Evolutionary conservation across 2,113 vertebrate species (phyloP).

Genomic region (Nycticorax nycticorax): DNA sequence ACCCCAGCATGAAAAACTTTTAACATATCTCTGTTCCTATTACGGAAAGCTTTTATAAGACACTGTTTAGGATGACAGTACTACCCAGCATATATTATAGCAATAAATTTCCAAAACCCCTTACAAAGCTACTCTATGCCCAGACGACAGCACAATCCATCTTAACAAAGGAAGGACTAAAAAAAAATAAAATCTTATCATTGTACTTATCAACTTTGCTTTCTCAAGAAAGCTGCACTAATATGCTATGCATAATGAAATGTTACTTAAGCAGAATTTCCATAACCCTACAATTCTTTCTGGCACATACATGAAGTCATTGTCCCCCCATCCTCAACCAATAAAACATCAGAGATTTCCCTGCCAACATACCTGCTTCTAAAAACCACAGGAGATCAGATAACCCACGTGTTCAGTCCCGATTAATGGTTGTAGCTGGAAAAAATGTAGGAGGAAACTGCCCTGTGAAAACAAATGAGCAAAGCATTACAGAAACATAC

Average conservation of each 20-base stretch:
- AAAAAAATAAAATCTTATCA: not conserved
- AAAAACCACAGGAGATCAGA: conserved; percentile 48
- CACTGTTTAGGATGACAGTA: not conserved
- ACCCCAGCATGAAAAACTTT: not conserved
- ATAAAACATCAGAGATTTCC: not conserved
- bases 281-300: not conserved
- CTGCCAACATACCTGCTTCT: conserved; percentile 68
- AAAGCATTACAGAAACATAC: not conserved
- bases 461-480: conserved; percentile 65
- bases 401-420: conserved; percentile 10
- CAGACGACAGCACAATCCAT: not conserved
- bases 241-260: not conserved
- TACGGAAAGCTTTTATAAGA: not conserved
- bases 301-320: not conserved
- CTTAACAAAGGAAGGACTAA: not conserved
- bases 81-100: not conserved
- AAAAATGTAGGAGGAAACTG: conserved; percentile 9
- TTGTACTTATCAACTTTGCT: not conserved
- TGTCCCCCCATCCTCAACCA: not conserved
- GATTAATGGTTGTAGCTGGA: not conserved
- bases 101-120: not conserved
- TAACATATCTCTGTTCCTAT: not conserved
- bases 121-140: not conserved
- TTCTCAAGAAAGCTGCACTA: not conserved
- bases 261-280: not conserved